Conservation (phyloP, 2,888 invertebrate genomes). For the Crossocerus cetratus region DNA sequence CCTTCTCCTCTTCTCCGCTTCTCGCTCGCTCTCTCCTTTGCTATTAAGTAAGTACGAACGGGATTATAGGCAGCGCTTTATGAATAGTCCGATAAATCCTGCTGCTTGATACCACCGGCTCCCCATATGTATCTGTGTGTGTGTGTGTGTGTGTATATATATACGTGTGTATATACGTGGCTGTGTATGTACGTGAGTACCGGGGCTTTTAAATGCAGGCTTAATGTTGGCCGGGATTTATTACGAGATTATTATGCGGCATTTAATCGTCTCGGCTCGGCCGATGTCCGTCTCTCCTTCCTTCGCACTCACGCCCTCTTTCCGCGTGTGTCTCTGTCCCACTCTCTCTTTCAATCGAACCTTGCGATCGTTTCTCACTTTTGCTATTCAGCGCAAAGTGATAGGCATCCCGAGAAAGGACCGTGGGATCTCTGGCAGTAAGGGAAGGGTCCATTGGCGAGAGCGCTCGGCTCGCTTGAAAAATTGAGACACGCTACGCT, state of each 20-base stretch:
- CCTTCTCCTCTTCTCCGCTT: too few species aligned
- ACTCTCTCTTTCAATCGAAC: background rate
- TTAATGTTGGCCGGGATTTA: slow-evolving; percentile 50
- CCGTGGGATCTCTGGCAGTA: slow-evolving; percentile 20
- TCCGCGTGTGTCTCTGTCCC: background rate
- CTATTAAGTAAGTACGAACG: slow-evolving; percentile 38
- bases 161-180: too few species aligned
- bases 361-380: slow-evolving; percentile 18
- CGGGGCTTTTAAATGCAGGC: slow-evolving; percentile 45
- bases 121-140: slow-evolving; percentile 34
- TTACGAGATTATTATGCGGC: slow-evolving; percentile 48
- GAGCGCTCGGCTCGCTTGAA: too few species aligned
- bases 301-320: background rate
- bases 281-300: too few species aligned
- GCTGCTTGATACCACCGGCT: slow-evolving; percentile 24
- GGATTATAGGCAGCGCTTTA: slow-evolving; percentile 51
- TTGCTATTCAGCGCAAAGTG: background rate
- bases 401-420: background rate
- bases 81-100: slow-evolving; percentile 59
- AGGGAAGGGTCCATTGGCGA: too few species aligned
- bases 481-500: too few species aligned
- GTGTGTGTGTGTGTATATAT: too few species aligned
- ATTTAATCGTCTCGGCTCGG: background rate
- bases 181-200: background rate
- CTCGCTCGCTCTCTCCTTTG: slow-evolving; percentile 22